phyloP scores from a whole-genome alignment of 2,888 invertebrate genomes.

The Torymus auratus region DNA sequence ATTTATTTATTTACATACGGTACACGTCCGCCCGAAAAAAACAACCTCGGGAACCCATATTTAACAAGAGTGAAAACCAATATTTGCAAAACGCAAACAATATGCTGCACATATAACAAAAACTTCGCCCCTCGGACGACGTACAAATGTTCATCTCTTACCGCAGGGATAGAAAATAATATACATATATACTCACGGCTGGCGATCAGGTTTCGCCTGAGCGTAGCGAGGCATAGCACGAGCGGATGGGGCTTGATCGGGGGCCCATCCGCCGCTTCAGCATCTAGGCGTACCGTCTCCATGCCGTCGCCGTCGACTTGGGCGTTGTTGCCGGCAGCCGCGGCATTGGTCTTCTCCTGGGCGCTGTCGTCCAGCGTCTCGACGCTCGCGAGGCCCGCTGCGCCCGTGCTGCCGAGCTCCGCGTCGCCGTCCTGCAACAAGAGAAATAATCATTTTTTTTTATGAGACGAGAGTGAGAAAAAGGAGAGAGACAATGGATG shows the following conservation, averaged over 20 bases:
- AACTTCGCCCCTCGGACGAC: too few relatives aligned
- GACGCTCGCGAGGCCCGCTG: conserved; percentile 87
- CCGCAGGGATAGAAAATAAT: too few relatives aligned
- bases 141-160: too few relatives aligned
- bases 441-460: neutral
- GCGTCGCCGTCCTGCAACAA: conserved; percentile 74
- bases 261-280: conserved; percentile 75
- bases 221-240: conserved; percentile 65
- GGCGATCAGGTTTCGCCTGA: conserved; percentile 81
- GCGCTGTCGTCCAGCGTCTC: conserved; percentile 88
- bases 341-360: conserved; percentile 79
- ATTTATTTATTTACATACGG: too few relatives aligned
- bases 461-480: neutral
- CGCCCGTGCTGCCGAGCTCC: conserved; percentile 79
- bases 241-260: conserved; percentile 70
- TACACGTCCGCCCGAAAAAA: too few relatives aligned
- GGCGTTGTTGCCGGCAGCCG: conserved; percentile 64
- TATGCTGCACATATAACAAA: too few relatives aligned
- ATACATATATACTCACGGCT: conserved; percentile 77
- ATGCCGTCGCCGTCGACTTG: conserved; percentile 82
- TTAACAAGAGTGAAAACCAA: too few relatives aligned
- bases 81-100: too few relatives aligned
- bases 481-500: neutral
- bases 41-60: too few relatives aligned
- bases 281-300: conserved; percentile 84